Base-by-base conservation (phyloP, 1,140 invertebrate genomes). In the Sycophila sp. region DNA sequence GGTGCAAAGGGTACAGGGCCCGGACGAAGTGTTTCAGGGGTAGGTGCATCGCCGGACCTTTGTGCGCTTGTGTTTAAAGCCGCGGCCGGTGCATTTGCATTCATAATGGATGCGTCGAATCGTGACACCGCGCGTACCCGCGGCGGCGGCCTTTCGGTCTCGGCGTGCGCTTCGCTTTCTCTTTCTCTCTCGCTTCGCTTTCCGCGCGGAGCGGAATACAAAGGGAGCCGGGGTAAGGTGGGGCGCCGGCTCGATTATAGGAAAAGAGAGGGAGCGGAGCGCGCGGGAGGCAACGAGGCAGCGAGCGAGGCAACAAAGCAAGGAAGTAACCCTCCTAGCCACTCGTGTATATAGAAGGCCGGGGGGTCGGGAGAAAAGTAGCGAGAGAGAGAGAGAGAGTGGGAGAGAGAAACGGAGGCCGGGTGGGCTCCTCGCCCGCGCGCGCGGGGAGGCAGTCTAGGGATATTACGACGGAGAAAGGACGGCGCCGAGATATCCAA, bases 401-500 rank as follows among this genome's bases (percentile, higher is more conserved):
- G n/a, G n/a, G n/a, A n/a, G n/a, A n/a, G n/a, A n/a, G n/a, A n/a
- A n/a, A n/a, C n/a, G n/a, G n/a, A n/a, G n/a, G n/a, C n/a, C n/a
- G n/a, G n/a, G n/a, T n/a, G n/a, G n/a, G n/a, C n/a, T n/a, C n/a
- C n/a, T n/a, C 40, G 40, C 1, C 5, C 2, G 24, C 42, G 17
- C 11, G 8, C 17, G 2, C 19, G 19, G 42, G 42, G 42, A 10
- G 42, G 42, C 42, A 17, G 13, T 7, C 42, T 22, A n/a, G 13
- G 38, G 38, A 11, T 11, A 24, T 47, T 22, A 72, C 68, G 70
- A 67, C 65, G 62, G 67, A 71, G 58, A 55, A 47, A 69, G 71
- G 74, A 73, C 64, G 24, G 72, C 67, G 72, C 75, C 73, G 75
- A 73, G 78, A 75, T 76, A 77, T 77, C 77, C 77, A 78, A 75